These are phyloP conservation scores for Pentalonia nigronervosa DNA, from an alignment of 1,140 invertebrate species.

Conservation along the genomic window DNA sequence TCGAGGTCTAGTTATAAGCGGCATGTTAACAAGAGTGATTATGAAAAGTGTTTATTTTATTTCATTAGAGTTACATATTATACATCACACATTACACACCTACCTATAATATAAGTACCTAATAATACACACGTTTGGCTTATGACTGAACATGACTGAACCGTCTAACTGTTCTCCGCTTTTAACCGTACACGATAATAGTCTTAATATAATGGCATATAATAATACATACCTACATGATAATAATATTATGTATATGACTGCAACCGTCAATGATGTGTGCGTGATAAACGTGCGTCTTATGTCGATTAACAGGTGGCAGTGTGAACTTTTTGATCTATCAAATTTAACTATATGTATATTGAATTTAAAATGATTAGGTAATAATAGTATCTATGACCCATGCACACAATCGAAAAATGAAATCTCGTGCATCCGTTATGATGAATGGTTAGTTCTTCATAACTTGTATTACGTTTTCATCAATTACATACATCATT, in stretches of 20 bases:
- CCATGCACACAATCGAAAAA: no score
- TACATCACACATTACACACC: no score
- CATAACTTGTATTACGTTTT: no score
- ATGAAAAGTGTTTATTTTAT: background rate
- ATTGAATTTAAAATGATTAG: background rate
- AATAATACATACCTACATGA: background rate
- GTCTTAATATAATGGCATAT: background rate
- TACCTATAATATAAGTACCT: background rate
- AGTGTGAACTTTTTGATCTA: background rate
- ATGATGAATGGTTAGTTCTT: no score
- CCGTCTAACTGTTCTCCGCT: background rate
- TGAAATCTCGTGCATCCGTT: background rate
- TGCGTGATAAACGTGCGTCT: background rate
- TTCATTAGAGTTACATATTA: background rate
- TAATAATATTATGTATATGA: background rate
- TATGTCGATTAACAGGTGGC: background rate
- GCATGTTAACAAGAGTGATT: background rate
- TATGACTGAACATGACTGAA: background rate
- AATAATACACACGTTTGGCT: background rate
- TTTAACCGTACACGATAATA: background rate
- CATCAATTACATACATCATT: no score
- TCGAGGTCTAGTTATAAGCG: background rate
- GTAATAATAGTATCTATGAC: background rate
- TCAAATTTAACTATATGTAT: background rate
- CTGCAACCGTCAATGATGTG: background rate